These are phyloP conservation scores for Pogonocherus hispidulus DNA, from an alignment of 2,888 invertebrate genomes.

Conservation along the genomic window DNA sequence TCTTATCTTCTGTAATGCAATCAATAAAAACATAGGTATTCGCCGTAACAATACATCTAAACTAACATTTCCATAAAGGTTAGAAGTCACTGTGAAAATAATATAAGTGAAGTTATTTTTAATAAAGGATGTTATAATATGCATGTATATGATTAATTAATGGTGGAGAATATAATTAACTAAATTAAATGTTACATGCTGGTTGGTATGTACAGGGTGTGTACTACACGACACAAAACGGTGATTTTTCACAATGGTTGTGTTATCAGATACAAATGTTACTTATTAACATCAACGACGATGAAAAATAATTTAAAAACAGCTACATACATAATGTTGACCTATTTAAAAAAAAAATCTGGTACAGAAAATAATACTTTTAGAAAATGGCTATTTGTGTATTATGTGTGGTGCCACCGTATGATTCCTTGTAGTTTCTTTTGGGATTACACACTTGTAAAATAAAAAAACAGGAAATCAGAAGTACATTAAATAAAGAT, in stretches of 20 bases:
- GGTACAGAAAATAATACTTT: too few relatives aligned
- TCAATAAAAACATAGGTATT: too few relatives aligned
- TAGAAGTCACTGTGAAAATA: not conserved
- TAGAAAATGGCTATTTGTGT: too few relatives aligned
- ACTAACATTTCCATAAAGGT: not conserved
- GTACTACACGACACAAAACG: not conserved
- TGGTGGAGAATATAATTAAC: conserved; percentile 5
- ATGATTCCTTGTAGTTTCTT: too few relatives aligned
- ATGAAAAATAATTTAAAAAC: not conserved
- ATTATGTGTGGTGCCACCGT: too few relatives aligned
- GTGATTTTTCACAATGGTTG: not conserved
- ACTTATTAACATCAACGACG: not conserved
- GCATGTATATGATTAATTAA: not conserved
- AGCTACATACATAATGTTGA: too few relatives aligned
- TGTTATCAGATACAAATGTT: not conserved
- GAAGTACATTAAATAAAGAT: too few relatives aligned
- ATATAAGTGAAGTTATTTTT: not conserved
- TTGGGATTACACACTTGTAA: too few relatives aligned
- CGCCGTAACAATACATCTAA: too few relatives aligned
- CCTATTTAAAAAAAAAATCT: too few relatives aligned
- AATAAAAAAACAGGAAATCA: too few relatives aligned
- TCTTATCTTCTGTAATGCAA: not conserved
- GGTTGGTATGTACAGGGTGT: not conserved
- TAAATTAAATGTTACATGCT: not conserved
- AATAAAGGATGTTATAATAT: not conserved